phyloP scores from a whole-genome alignment of 2,797 vertebrate genomes.

The Clarias laeviceps region DNA sequence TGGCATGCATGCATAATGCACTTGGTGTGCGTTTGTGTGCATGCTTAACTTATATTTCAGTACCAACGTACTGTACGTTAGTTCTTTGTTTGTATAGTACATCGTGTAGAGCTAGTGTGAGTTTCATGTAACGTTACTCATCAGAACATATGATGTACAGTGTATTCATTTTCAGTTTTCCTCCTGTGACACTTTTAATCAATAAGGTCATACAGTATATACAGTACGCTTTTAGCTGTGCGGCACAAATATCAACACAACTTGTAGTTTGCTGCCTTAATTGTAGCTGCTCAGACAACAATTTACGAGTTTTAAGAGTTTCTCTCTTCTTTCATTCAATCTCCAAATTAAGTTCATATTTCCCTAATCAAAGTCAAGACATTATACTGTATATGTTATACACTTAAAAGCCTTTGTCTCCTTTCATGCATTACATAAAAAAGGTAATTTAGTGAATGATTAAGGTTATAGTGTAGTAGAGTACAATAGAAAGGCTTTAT shows the following conservation, averaged over 20 bases:
- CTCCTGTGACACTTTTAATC: neutral
- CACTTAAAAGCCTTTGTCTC: neutral
- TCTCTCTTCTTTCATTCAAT: neutral
- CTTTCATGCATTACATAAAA: neutral
- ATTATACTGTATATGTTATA: neutral
- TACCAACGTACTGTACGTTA: neutral
- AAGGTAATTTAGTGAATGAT: neutral
- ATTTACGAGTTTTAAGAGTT: neutral
- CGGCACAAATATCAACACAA: neutral
- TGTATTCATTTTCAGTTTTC: neutral
- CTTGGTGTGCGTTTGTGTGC: constrained; percentile 10
- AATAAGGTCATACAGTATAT: neutral
- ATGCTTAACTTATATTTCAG: neutral
- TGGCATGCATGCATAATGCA: constrained; percentile 60
- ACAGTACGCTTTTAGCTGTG: neutral
- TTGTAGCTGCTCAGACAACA: neutral
- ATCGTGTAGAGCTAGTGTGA: neutral
- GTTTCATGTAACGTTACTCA: neutral
- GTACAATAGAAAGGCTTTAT: neutral
- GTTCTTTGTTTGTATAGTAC: neutral
- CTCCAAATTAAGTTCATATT: neutral
- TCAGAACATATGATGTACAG: no score
- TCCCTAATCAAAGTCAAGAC: neutral
- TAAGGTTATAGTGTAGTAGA: neutral
- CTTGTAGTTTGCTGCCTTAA: neutral